phyloP scores from a whole-genome alignment of 2,888 invertebrate genomes.

The Notodonta ziczac region DNA sequence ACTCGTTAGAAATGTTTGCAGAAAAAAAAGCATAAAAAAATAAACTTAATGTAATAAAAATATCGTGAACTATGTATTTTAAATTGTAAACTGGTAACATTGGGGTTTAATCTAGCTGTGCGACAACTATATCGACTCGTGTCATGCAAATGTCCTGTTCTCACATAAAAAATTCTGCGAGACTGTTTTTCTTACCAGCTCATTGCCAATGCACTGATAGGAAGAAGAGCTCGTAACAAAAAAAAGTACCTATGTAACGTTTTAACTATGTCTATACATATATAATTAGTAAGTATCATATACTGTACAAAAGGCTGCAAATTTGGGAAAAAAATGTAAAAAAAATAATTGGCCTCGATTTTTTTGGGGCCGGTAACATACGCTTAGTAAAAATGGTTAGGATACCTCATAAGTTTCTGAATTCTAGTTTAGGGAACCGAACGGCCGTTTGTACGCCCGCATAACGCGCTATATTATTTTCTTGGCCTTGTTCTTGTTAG shows the following conservation, averaged over 20 bases:
- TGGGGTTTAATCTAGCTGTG: slow-evolving; percentile 69
- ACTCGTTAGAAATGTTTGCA: slow-evolving; percentile 42
- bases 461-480: slow-evolving; percentile 43
- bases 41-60: slow-evolving; percentile 48
- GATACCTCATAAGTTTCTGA: slow-evolving; percentile 78
- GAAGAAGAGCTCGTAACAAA: slow-evolving; percentile 56
- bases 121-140: slow-evolving; percentile 62
- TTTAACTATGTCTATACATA: slow-evolving; percentile 81
- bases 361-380: slow-evolving; percentile 76
- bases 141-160: slow-evolving; percentile 67
- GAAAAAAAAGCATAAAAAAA: slow-evolving; percentile 58
- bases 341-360: slow-evolving; percentile 75
- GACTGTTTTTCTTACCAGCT: slow-evolving; percentile 51
- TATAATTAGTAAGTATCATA: slow-evolving; percentile 80
- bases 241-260: slow-evolving; percentile 52
- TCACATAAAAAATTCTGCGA: slow-evolving; percentile 61
- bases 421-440: slow-evolving; percentile 60
- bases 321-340: slow-evolving; percentile 72
- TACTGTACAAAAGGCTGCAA: slow-evolving; percentile 82
- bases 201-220: slow-evolving; percentile 30
- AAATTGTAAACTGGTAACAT: slow-evolving; percentile 56
- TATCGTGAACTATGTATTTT: slow-evolving; percentile 63
- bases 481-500: slow-evolving; percentile 43
- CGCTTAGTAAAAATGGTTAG: slow-evolving; percentile 81
- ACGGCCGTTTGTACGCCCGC: slow-evolving; percentile 48